These are phyloP conservation scores for Psittacula echo DNA, from an alignment of 2,797 vertebrate genomes.

Conservation along the genomic window DNA sequence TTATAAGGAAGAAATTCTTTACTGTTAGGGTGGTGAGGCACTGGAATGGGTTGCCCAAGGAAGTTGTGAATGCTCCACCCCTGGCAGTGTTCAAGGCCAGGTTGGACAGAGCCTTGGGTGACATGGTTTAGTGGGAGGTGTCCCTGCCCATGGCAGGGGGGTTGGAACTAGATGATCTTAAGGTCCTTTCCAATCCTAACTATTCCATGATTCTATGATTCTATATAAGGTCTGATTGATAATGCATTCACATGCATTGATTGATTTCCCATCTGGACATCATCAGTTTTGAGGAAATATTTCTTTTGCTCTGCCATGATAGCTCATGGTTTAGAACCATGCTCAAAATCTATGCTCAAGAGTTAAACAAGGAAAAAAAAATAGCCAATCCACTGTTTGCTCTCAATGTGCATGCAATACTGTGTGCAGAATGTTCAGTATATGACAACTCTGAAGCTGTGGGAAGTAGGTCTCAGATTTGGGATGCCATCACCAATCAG, in stretches of 20 bases:
- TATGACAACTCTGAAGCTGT: not conserved
- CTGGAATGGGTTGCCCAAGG: too few relatives aligned
- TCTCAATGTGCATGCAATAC: not conserved
- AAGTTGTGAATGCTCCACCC: too few relatives aligned
- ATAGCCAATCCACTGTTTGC: not conserved
- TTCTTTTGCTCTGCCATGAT: not conserved
- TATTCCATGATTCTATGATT: too few relatives aligned
- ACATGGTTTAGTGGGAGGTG: too few relatives aligned
- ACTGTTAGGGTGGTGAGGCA: too few relatives aligned
- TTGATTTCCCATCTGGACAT: not conserved
- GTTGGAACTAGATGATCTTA: too few relatives aligned
- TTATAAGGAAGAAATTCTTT: too few relatives aligned
- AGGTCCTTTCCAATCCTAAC: too few relatives aligned
- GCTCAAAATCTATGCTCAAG: not conserved
- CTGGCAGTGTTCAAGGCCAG: too few relatives aligned
- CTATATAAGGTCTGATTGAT: too few relatives aligned
- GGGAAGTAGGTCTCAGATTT: not conserved
- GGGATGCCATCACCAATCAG: not conserved
- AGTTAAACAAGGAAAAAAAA: not conserved
- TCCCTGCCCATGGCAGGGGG: too few relatives aligned
- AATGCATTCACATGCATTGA: not conserved
- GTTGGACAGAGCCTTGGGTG: too few relatives aligned
- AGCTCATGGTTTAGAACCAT: not conserved
- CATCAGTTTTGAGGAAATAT: not conserved
- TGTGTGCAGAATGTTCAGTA: not conserved